These are phyloP conservation scores for Phalacrocorax pelagicus DNA, from an alignment of 2,113 vertebrate species.

Conservation along the genomic window DNA sequence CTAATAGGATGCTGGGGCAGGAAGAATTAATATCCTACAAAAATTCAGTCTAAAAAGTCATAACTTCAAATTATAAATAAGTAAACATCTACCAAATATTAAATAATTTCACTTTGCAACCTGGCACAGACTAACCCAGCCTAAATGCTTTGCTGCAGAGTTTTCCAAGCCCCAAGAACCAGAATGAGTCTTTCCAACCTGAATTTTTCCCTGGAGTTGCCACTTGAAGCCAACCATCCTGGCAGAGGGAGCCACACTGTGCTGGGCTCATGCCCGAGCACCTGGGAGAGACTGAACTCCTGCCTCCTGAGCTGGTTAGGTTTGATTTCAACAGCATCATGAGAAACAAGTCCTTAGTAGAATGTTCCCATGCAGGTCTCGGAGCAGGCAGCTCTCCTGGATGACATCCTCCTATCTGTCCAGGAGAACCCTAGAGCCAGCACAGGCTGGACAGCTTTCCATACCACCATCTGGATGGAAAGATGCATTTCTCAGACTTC, in stretches of 20 bases:
- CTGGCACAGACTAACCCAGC: neutral
- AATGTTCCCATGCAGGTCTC: neutral
- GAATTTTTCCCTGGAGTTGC: neutral
- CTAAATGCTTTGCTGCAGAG: neutral
- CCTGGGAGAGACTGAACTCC: neutral
- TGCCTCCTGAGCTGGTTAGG: rapidly evolving
- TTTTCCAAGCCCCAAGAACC: neutral
- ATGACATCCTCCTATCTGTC: neutral
- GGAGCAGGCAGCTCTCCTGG: neutral
- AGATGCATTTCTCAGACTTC: neutral
- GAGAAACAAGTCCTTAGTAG: neutral
- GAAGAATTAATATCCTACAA: neutral
- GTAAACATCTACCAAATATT: neutral
- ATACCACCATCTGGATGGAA: rapidly evolving
- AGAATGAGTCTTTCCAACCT: neutral
- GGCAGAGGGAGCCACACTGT: rapidly evolving
- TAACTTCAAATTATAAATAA: neutral
- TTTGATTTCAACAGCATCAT: neutral
- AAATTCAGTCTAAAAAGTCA: neutral
- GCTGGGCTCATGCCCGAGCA: rapidly evolving
- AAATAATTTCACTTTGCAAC: neutral
- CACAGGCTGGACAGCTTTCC: neutral
- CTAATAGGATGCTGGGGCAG: neutral
- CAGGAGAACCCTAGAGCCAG: neutral
- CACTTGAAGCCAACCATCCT: neutral